Base-by-base conservation (phyloP, 2,797 vertebrate genomes). In the Champsocephalus gunnari region DNA sequence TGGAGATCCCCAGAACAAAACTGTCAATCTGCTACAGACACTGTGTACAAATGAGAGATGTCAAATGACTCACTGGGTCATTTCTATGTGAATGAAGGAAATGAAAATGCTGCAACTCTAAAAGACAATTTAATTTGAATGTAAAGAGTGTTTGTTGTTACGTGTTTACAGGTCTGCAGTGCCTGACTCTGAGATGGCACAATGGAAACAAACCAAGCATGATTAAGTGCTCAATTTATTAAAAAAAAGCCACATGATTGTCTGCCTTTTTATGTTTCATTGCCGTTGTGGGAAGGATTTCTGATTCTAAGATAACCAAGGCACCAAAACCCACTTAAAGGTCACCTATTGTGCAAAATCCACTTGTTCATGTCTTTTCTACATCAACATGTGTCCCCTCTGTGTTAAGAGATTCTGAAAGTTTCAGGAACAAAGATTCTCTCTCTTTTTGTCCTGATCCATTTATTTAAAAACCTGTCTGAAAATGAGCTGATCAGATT, bases 101-200 rank as follows among this genome's bases (percentile, higher is more conserved):
- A 50, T 75, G 73, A 66, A 66, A 71, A 51, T 57, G 59, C 51
- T 64, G 51, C 54, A 56, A 60, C 49, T 61, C 9, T 12, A 50
- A 67, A 54, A 75, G 77, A 81, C 72, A 67, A 41, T 0, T 9
- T 81, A 47, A 68, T 2, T 63, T 64, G 67, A 75, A 73, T 66
- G 59, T 80, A 63, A 75, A 73, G 79, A 79, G 60, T 47, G 59
- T 62, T 80, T 75, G 28, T 70, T 66, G 53, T 57, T 53, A 69
- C 34, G 11, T 62, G 43, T 13, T 59, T 53, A 63, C 44, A 73
- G 50, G 57, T 82, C 62, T 80, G 66, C 66, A 79, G 69, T 56
- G 73, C 63, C 65, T 56, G 69, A 79, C 62, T 71, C 47, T 68
- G 67, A 80, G 68, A 83, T 63, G 83, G 82, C 82, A 88, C 85